Evolutionary conservation across 2,797 vertebrate species (phyloP), one percentile per base, ranked within the genome.

Genomic region (Balearica regulorum): DNA sequence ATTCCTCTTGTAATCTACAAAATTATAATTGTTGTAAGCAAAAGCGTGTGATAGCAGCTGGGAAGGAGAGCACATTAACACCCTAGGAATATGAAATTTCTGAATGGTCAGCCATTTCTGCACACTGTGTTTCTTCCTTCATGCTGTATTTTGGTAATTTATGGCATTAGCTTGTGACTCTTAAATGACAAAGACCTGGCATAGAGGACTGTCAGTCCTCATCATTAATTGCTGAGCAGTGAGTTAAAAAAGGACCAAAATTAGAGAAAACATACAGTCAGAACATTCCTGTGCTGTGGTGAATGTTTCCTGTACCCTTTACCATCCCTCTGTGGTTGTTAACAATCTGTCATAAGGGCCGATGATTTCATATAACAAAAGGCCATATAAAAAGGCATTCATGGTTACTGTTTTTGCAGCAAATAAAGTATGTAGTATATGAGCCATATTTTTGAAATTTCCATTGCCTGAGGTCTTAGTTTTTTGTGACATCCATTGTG

Each of bases 381-480:
- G 33, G 39, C 54, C 18, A 11, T 29, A 46, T 35, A 51, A 55
- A 58, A 58, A 41, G 13, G 13, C n/a, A 44, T 83, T 90, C 13
- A 9, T 43, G 7, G 13, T 48, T 72, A 29, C 19, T 75, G 2
- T 37, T 84, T 86, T 83, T 65, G 41, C 44, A 82, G 64, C 54
- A 94, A 79, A 81, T 37, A 25, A 49, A 65, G 19, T 44, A 9
- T 51, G 22, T 26, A 20, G 8, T 72, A 0, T 25, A 48, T 54
- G 61, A 41, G 39, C 24, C 9, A 3, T 53, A 77, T 83, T 82
- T 85, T 48, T 75, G 0, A 69, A 78, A n/a, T 46, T 13, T 24
- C 58, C 14, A 2, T 46, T 69, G 15, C 22, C 37, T 1, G 1
- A 65, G 41, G 33, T 71, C 1, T 0, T 61, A 11, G 13, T 12